phyloP scores from a whole-genome alignment of 2,888 invertebrate genomes.

The Blomia tropicalis region DNA sequence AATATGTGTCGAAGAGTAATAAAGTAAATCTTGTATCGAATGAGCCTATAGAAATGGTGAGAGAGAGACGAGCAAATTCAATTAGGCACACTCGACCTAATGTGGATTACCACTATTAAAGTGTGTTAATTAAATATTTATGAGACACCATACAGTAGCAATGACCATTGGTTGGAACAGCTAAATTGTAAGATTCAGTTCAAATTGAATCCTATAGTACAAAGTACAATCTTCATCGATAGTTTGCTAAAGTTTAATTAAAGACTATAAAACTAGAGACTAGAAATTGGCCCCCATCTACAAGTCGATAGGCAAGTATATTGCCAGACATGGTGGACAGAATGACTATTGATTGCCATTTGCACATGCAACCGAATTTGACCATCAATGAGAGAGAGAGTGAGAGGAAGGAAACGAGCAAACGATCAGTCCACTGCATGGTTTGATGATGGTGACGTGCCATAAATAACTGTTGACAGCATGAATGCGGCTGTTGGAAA shows the following conservation, averaged over 20 bases:
- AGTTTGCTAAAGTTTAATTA: neutral
- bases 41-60: neutral
- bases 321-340: too few relatives aligned
- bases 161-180: too few relatives aligned
- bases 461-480: slow-evolving; percentile 12
- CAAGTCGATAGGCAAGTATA: too few relatives aligned
- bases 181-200: too few relatives aligned
- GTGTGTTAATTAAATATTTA: slow-evolving; percentile 7
- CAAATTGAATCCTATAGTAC: too few relatives aligned
- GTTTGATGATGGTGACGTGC: neutral
- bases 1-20: slow-evolving; percentile 1
- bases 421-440: neutral
- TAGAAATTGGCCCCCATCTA: neutral
- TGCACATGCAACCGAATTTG: neutral
- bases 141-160: neutral
- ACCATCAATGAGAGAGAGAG: neutral
- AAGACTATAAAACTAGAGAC: neutral
- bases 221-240: too few relatives aligned
- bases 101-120: slow-evolving; percentile 4
- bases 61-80: slow-evolving; percentile 1
- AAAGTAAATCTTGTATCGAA: slow-evolving; percentile 2
- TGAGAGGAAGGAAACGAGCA: too few relatives aligned
- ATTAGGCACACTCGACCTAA: slow-evolving; percentile 6
- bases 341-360: too few relatives aligned
- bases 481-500: neutral